phyloP scores from a whole-genome alignment of 2,113 vertebrate genomes.

The Mionectes macconnelli region DNA sequence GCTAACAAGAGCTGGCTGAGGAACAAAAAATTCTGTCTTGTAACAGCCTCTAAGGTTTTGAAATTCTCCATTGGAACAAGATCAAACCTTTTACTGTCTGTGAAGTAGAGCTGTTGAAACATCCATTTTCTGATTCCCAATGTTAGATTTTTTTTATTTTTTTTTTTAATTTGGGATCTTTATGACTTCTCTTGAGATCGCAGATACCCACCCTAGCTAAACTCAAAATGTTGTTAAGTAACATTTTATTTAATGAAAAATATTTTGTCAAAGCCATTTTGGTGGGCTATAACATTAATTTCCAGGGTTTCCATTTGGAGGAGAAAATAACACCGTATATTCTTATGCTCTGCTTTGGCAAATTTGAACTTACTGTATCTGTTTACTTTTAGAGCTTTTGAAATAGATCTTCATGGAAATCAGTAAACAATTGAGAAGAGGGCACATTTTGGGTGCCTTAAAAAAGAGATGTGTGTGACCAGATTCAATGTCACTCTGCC shows the following conservation, averaged over 20 bases:
- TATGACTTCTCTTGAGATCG: background rate
- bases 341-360: background rate
- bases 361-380: background rate
- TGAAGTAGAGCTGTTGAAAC: background rate
- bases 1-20: conserved; percentile 7
- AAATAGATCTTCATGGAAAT: background rate
- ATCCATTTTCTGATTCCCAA: background rate
- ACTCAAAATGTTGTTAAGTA: background rate
- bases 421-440: background rate
- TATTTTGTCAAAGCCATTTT: background rate
- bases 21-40: conserved; percentile 19
- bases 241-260: background rate
- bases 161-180: background rate
- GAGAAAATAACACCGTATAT: background rate
- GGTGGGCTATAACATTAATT: background rate
- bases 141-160: background rate
- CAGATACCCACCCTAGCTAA: background rate
- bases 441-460: background rate
- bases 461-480: background rate
- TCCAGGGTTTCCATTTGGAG: background rate
- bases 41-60: background rate
- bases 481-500: background rate
- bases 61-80: background rate
- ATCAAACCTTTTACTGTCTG: background rate
- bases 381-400: background rate